These are phyloP conservation scores for Meloidogyne chitwoodi DNA, from an alignment of 1,140 invertebrate genomes.

Conservation along the genomic window DNA sequence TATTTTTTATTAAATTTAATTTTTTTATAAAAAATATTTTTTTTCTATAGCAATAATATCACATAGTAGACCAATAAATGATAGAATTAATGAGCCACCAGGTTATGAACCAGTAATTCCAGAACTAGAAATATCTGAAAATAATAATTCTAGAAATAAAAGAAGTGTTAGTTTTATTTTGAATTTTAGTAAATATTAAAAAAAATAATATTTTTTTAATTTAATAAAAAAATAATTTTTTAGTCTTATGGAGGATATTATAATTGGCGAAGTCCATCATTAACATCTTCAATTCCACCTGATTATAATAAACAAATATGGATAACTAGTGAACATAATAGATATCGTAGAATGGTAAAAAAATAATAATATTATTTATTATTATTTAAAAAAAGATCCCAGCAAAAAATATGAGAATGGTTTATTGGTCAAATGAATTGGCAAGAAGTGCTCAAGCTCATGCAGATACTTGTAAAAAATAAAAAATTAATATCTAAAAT, in stretches of 20 bases:
- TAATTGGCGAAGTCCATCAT: constrained; percentile 33
- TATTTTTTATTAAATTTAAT: too few relatives aligned
- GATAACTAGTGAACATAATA: constrained; percentile 53
- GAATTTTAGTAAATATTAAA: not conserved
- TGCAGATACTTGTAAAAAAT: constrained; percentile 58
- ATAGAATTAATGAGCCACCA: constrained; percentile 27
- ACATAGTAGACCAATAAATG: constrained; percentile 43
- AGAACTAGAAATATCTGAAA: constrained; percentile 8
- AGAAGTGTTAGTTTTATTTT: constrained; percentile 34
- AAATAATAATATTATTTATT: constrained; percentile 5
- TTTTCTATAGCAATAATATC: constrained; percentile 35
- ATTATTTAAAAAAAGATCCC: constrained; percentile 41
- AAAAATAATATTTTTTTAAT: not conserved
- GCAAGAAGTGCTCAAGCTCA: constrained; percentile 56
- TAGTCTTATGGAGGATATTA: constrained; percentile 13
- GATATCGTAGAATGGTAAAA: constrained; percentile 55
- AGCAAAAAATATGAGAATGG: constrained; percentile 58
- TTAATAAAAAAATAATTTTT: not conserved
- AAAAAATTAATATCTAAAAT: constrained; percentile 25
- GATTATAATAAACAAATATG: constrained; percentile 47
- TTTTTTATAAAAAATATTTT: not conserved
- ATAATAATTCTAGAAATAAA: constrained; percentile 30
- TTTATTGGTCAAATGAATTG: constrained; percentile 59
- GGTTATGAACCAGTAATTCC: constrained; percentile 34
- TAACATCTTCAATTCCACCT: constrained; percentile 44